phyloP scores from a whole-genome alignment of 2,113 vertebrate species.

The Bufo gargarizans region DNA sequence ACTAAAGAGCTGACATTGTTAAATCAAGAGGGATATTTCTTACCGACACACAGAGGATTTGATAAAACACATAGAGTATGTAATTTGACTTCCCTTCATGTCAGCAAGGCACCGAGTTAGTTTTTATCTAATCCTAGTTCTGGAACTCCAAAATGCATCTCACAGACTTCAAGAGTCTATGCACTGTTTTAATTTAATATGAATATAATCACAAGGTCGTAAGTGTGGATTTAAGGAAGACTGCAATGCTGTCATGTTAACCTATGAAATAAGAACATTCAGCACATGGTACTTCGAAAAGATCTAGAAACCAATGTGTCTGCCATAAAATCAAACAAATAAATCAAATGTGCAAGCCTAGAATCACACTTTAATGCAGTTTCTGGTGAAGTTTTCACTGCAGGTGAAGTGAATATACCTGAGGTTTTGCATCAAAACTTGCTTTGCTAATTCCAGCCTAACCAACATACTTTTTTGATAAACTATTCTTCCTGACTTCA shows the following conservation, averaged over 20 bases:
- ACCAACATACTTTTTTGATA: too few species aligned
- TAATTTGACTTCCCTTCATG: conserved; percentile 13
- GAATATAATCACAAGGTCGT: background rate
- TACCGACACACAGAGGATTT: background rate
- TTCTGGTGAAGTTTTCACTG: too few species aligned
- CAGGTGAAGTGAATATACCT: too few species aligned
- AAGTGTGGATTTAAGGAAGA: background rate
- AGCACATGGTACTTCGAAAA: too few species aligned
- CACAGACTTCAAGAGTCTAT: background rate
- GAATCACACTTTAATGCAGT: too few species aligned
- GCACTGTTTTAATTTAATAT: background rate
- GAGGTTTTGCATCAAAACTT: too few species aligned
- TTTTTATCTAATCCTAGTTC: too few species aligned
- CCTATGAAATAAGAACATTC: background rate
- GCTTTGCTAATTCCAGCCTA: too few species aligned
- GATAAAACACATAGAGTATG: background rate
- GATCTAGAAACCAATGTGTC: too few species aligned
- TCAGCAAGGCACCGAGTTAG: background rate
- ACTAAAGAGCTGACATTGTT: conserved; percentile 27
- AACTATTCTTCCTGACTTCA: too few species aligned
- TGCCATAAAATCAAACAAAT: too few species aligned
- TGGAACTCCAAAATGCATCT: background rate
- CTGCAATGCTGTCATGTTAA: background rate
- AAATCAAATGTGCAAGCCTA: too few species aligned
- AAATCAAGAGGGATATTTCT: conserved; percentile 24